Conservation (phyloP, 2,888 invertebrate genomes). For the Ochropleura leucogaster region DNA sequence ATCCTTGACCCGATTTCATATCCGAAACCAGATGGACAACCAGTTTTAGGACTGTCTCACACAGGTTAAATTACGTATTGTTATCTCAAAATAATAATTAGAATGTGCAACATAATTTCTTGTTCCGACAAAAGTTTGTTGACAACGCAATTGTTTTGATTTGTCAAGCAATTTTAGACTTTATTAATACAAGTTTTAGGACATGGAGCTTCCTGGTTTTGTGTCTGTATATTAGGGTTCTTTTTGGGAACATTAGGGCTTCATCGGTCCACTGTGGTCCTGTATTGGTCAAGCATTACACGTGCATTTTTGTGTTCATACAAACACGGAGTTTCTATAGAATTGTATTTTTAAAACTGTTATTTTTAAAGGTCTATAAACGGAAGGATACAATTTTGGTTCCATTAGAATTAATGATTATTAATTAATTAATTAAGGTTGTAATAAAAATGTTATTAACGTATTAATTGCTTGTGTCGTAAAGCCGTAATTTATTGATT, state of each 20-base stretch:
- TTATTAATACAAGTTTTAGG: conserved; percentile 14
- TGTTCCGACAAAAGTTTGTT: conserved; percentile 55
- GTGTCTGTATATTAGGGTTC: conserved; percentile 29
- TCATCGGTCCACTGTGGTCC: not conserved
- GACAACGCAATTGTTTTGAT: conserved; percentile 46
- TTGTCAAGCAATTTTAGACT: conserved; percentile 18
- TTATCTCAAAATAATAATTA: conserved; percentile 62
- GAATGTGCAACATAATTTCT: conserved; percentile 63
- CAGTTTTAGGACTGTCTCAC: conserved; percentile 77
- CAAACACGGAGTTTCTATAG: not conserved
- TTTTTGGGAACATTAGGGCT: conserved; percentile 35
- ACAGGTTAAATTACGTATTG: conserved; percentile 83
- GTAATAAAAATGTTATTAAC: conserved; percentile 33
- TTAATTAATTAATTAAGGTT: too few species aligned
- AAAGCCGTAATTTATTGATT: conserved; percentile 20
- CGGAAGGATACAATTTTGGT: not conserved
- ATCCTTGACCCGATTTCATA: conserved; percentile 82
- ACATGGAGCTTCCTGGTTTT: conserved; percentile 7
- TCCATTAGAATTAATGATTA: conserved; percentile 8
- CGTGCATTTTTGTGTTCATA: conserved; percentile 30
- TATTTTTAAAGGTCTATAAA: not conserved
- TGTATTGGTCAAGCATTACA: conserved; percentile 29
- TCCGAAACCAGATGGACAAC: conserved; percentile 70
- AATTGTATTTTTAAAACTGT: conserved; percentile 2
- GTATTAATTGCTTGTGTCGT: conserved; percentile 31